Conservation (phyloP, 2,888 invertebrate species). For the Neria commutata region DNA sequence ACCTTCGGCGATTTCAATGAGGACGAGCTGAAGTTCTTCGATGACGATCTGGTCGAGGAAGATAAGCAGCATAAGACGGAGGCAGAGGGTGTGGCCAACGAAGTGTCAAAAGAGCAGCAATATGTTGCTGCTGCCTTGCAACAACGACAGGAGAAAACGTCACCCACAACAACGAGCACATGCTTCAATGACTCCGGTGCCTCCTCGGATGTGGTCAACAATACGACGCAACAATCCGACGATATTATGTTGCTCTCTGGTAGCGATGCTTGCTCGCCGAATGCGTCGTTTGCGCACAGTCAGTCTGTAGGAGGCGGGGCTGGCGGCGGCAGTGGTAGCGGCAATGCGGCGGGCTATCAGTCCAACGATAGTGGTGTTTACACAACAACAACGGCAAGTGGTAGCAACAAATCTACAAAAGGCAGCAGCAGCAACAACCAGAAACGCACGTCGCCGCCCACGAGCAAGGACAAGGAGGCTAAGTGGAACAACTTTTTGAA, state of each 20-base stretch:
- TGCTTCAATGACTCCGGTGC: conserved; percentile 52
- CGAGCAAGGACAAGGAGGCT: conserved; percentile 8
- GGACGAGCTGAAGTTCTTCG: conserved; percentile 58
- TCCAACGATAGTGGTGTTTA: conserved; percentile 52
- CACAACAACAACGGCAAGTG: too few species aligned
- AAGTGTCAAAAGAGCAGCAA: conserved; percentile 7
- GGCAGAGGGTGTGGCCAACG: conserved; percentile 12
- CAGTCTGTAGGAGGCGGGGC: too few species aligned
- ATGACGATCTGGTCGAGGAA: conserved; percentile 33
- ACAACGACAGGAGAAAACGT: conserved; percentile 14
- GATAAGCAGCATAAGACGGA: conserved; percentile 26
- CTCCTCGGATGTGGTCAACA: conserved; percentile 40
- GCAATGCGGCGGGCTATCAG: conserved; percentile 42
- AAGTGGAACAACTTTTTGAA: conserved; percentile 14
- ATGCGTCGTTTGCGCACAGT: conserved; percentile 42
- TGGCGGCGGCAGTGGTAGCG: conserved; percentile 35
- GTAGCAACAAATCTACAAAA: background rate
- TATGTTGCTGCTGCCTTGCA: background rate
- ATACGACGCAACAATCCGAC: conserved; percentile 34
- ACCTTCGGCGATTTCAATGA: conserved; percentile 69
- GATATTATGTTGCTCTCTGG: conserved; percentile 44
- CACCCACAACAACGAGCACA: conserved; percentile 11
- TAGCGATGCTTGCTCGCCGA: conserved; percentile 49
- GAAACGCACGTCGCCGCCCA: background rate
- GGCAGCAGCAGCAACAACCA: conserved; percentile 1